These are phyloP conservation scores for Drosophila heteroneura DNA, from an alignment of 2,888 invertebrate genomes.

Conservation along the genomic window DNA sequence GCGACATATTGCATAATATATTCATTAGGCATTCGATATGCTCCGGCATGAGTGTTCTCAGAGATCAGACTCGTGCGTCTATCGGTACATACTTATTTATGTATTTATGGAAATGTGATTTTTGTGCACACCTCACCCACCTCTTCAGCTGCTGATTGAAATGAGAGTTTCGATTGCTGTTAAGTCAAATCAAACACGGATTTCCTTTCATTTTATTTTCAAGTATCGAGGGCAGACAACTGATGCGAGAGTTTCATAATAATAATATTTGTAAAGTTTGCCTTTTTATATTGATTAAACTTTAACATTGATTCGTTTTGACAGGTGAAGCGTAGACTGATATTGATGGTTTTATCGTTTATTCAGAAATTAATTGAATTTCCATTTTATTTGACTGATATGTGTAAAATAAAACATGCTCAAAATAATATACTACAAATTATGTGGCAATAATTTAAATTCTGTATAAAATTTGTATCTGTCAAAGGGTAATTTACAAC, in stretches of 20 bases:
- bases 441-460: neutral
- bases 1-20: conserved; percentile 35
- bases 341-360: neutral
- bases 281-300: conserved; percentile 30
- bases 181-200: conserved; percentile 23
- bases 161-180: conserved; percentile 27
- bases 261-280: neutral
- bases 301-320: conserved; percentile 21
- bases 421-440: neutral
- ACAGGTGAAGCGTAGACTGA: neutral
- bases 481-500: neutral
- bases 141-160: conserved; percentile 50
- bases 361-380: conserved; percentile 7
- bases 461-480: neutral
- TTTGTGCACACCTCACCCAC: conserved; percentile 20
- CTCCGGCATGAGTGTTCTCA: conserved; percentile 39
- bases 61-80: conserved; percentile 14
- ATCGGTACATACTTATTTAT: conserved; percentile 25
- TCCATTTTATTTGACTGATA: neutral
- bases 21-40: conserved; percentile 59
- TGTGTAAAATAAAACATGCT: too few relatives aligned
- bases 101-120: conserved; percentile 28
- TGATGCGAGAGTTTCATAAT: neutral
- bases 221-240: neutral
- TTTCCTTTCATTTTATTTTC: conserved; percentile 24